Base-by-base conservation (phyloP, 1,140 invertebrate genomes). In the Rhopalosiphum padi region DNA sequence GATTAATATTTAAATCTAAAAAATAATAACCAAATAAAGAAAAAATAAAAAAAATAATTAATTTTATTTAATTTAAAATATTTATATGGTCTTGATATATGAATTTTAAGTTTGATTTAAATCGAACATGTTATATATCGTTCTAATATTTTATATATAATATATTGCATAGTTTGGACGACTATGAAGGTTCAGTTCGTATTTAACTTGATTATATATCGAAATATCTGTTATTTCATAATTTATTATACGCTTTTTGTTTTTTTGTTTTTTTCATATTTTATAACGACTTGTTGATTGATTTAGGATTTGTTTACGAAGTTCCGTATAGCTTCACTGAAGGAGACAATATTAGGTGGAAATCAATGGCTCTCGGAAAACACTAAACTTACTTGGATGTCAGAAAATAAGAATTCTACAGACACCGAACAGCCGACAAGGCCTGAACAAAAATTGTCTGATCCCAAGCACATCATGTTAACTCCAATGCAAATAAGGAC, bases 401-500 rank as follows among this genome's bases (percentile, higher is more conserved):
- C 77, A 22, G 82, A 86, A 37, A 37, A 85, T n/a, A 86, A 22
- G 25, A 9, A 37, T 93, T 53, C 53, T 51, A 0, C n/a, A 5
- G 23, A 18, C 9, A n/a, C 15, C 3, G 51, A 86, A 41, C 25
- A 18, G 21, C 35, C 22, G 48, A 25, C 0, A 7, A 30, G 0
- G 15, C 7, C 37, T 21, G 53, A 41, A 2, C 11, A 68, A 43
- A 35, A 21, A 46, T 51, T 8, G 18, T 18, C 86, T 1, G 77
- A 93, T 2, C 91, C 82, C 4, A 93, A 43, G 25, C 82, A 86
- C 2, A 0, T 93, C 15, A 41, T 53, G 48, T 86, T 93, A n/a
- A 93, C 91, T 22, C 91, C 91, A 15, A 93, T 93, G 91, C 91
- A 93, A 25, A 93, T 93, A 85, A 86, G 91, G 23, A 93, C 91